Conservation (phyloP, 2,888 invertebrate genomes). For the Morpho helenor region DNA sequence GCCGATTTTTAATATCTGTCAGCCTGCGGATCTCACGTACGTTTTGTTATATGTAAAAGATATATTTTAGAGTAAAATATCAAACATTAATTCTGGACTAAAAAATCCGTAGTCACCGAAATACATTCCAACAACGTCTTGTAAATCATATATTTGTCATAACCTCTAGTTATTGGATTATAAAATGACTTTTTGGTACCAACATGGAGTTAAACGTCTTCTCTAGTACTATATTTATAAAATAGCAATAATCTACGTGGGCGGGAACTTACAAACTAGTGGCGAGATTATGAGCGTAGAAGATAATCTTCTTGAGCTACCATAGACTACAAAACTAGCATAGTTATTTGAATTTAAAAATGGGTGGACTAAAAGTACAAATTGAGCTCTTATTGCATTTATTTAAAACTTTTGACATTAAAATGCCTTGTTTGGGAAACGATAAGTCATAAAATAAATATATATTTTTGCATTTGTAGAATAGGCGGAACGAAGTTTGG, state of each 20-base stretch:
- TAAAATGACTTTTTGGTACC: too few species aligned
- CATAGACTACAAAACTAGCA: conserved; percentile 16
- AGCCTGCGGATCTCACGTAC: too few species aligned
- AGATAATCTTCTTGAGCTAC: conserved; percentile 25
- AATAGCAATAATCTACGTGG: conserved; percentile 29
- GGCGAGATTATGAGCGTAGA: conserved; percentile 54
- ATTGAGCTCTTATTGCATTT: conserved; percentile 15
- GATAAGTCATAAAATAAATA: neutral
- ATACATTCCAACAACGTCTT: too few species aligned
- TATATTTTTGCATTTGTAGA: conserved; percentile 1
- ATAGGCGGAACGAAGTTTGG: conserved; percentile 9
- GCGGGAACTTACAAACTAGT: conserved; percentile 40
- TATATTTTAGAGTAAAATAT: too few species aligned
- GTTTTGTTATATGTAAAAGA: too few species aligned
- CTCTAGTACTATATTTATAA: too few species aligned
- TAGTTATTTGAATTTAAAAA: conserved; percentile 13
- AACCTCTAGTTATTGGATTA: too few species aligned
- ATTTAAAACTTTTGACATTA: neutral
- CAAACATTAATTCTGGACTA: too few species aligned
- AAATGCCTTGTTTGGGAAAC: neutral
- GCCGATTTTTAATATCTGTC: too few species aligned
- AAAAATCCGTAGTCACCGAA: too few species aligned
- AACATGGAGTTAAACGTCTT: too few species aligned
- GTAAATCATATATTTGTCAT: too few species aligned
- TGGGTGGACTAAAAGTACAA: conserved; percentile 23